Percentiles rank a stretch among this genome's conserved stretches.
Evolutionary conservation across 1,140 invertebrate genomes (phyloP).

Genomic region (Halictus rubicundus): DNA sequence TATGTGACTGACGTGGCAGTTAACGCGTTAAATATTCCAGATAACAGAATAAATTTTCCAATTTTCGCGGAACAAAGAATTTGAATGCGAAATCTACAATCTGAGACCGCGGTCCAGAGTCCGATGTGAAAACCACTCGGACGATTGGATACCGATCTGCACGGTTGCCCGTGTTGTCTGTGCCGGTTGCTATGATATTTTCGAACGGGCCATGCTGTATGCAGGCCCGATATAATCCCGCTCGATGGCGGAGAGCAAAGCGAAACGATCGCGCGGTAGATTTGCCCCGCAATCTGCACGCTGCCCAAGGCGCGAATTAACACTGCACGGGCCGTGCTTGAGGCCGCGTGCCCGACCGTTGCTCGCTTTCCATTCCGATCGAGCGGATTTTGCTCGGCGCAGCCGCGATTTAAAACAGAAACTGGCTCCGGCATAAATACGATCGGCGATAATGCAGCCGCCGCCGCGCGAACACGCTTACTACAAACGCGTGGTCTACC

Average conservation of each 20-base stretch:
- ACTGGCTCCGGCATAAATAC: slow-evolving; percentile 13
- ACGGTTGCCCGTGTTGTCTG: too few relatives aligned
- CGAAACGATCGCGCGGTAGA: not conserved
- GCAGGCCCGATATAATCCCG: not conserved
- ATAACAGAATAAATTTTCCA: not conserved
- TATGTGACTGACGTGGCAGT: too few relatives aligned
- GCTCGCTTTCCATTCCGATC: slow-evolving; percentile 61
- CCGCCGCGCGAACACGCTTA: not conserved
- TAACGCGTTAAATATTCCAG: too few relatives aligned
- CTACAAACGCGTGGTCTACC: not conserved
- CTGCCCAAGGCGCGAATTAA: slow-evolving; percentile 41
- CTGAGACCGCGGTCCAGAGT: not conserved
- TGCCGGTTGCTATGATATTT: not conserved
- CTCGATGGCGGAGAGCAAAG: not conserved
- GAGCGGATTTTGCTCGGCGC: slow-evolving; percentile 23
- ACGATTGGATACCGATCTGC: not conserved
- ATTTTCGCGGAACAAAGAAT: not conserved
- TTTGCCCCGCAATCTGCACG: slow-evolving; percentile 14
- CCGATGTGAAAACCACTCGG: too few relatives aligned
- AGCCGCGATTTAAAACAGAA: slow-evolving; percentile 28
- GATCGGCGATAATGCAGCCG: not conserved
- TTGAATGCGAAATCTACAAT: too few relatives aligned
- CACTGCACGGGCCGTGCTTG: slow-evolving; percentile 12
- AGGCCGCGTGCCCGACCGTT: slow-evolving; percentile 9
- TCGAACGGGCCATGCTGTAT: not conserved